phyloP scores from a whole-genome alignment of 2,113 vertebrate species.

The Copsychus sechellarum region DNA sequence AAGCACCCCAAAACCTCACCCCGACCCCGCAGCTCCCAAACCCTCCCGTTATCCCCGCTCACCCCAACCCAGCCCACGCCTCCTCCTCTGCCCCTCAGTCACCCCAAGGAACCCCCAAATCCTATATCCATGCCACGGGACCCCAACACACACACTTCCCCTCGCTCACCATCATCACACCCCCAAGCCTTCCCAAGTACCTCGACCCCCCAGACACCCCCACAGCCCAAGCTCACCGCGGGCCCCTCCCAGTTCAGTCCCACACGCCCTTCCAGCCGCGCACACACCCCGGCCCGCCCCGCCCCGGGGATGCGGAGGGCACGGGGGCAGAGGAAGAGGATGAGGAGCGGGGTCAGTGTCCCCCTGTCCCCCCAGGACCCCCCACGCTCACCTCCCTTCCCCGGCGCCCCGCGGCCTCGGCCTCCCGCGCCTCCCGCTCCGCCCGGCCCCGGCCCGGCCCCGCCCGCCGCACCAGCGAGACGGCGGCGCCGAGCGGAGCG shows the following conservation, averaged over 20 bases:
- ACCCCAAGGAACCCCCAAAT: neutral
- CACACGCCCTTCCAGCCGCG: neutral
- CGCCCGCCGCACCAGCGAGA: too few species aligned
- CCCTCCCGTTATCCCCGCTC: accelerated
- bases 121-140: accelerated
- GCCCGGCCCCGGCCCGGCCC: too few species aligned
- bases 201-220: neutral
- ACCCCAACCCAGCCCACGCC: neutral
- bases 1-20: accelerated
- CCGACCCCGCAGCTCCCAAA: neutral
- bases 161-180: neutral
- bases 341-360: neutral
- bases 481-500: too few species aligned
- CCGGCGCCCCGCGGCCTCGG: neutral
- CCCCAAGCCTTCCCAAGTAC: too few species aligned
- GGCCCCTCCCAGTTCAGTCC: neutral
- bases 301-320: neutral
- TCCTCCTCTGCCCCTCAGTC: neutral
- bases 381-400: neutral
- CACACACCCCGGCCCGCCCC: neutral
- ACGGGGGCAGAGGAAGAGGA: neutral
- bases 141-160: neutral
- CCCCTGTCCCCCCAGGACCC: accelerated
- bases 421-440: too few species aligned
- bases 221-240: neutral